These are phyloP conservation scores for Drosophila pseudotalamancana DNA, from an alignment of 2,888 invertebrate genomes.

Conservation along the genomic window DNA sequence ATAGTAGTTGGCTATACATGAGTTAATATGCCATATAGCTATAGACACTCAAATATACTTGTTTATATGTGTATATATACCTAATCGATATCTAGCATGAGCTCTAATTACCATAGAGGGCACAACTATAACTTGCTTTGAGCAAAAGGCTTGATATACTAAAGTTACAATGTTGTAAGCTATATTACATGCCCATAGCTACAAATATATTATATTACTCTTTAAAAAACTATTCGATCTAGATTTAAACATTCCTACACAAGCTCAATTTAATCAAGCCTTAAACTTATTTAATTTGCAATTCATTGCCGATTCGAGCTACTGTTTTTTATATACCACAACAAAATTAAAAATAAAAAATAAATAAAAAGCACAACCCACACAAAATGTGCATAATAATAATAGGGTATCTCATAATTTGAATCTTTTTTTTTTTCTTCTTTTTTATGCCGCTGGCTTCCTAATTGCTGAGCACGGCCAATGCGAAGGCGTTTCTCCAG, in stretches of 20 bases:
- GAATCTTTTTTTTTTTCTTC: slow-evolving; percentile 5
- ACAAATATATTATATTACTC: too few relatives aligned
- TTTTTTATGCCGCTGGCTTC: slow-evolving; percentile 14
- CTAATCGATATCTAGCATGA: too few relatives aligned
- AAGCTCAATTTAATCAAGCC: too few relatives aligned
- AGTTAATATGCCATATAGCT: neutral
- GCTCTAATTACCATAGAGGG: too few relatives aligned
- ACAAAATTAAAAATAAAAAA: too few relatives aligned
- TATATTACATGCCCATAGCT: too few relatives aligned
- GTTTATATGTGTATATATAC: neutral
- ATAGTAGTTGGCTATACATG: neutral
- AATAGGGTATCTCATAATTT: slow-evolving; percentile 32
- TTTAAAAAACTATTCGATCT: too few relatives aligned
- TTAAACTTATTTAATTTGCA: slow-evolving; percentile 16
- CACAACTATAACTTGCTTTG: too few relatives aligned
- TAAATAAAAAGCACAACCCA: neutral
- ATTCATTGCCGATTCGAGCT: slow-evolving; percentile 25
- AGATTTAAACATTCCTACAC: too few relatives aligned
- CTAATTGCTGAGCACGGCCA: slow-evolving; percentile 56
- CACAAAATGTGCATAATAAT: slow-evolving; percentile 17
- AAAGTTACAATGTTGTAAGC: too few relatives aligned
- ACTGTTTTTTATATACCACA: slow-evolving; percentile 27
- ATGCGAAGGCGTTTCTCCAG: slow-evolving; percentile 63
- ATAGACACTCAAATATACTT: neutral
- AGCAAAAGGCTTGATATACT: too few relatives aligned